Evolutionary conservation across 35 echinoderm and acorn worm genomes (phyloP), one percentile per base, ranked within the genome.

Genomic region (Amphiura filiformis): DNA sequence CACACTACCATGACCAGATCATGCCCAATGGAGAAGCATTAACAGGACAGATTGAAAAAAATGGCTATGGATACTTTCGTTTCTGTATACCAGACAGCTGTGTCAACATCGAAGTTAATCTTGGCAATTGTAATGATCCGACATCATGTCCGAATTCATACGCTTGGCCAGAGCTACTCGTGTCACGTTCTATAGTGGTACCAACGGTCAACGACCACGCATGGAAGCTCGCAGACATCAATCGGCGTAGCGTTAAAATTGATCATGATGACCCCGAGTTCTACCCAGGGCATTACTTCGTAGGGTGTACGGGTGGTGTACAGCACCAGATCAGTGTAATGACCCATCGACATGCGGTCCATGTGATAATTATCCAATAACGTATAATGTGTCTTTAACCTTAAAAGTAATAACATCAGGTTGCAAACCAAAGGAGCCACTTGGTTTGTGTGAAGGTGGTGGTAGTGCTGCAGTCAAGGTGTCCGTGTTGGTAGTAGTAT

Each of bases 241-340:
- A 83, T 17, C 86, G 87, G 22, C 88, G 95, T 18, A 94, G 92
- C 44, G 83, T 98, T 40, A 61, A 47, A 40, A 75, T 98, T 38
- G 38, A 83, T 1, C 82, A 85, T 1, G 89, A 91, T 23, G 92
- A 98, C 38, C 56, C 78, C 0, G 92, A 94, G 33, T 93, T 92
- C 76, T 86, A 88, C 26, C 70, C 92, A 1, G 95, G 95, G 20
- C 95, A 98, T 41, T 88, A 92, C 56, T 98, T 89, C 38, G 87
- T 98, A 0, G 89, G 92, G 95, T 98, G 1, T 98, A 94, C 37
- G 95, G 95, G 0, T 98, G 95, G 95, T 98, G 95, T 57, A 98
- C 95, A 3, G 92, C 95, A 35, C 87, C 90, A 28, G 79, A 94
- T 0, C 41, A 86, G 31, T 98, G 95, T 76, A 18, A 57, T 0